Base-by-base conservation (phyloP, 2,113 vertebrate genomes). In the Scalopus aquaticus region DNA sequence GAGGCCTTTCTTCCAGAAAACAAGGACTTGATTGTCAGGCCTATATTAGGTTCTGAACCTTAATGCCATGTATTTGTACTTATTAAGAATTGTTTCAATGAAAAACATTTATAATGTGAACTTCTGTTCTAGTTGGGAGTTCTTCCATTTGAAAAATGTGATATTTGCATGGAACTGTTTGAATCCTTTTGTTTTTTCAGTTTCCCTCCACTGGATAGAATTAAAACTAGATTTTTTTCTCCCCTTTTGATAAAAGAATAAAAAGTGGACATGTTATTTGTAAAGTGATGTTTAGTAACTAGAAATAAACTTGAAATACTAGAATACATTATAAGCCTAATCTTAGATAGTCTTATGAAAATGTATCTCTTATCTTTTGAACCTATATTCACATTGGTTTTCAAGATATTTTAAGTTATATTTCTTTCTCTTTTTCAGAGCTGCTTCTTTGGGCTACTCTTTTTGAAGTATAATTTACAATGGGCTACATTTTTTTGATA, bases 381-480 rank as follows among this genome's bases (percentile, higher is more conserved):
- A 96, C 58, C 65, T 96, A 37, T 86, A 84, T 96, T 94, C 87
- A 91, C 80, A 74, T 93, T 91, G 70, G 32, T 93, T 95, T 94
- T 91, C 93, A 90, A 79, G 96, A 95, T 97, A 94, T 92, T 76
- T 97, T 98, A 98, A 98, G 92, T 98, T 98, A 95, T 93, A 97
- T 98, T 97, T 97, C 92, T 90, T 95, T 90, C 95, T 82, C n/a
- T 81, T 95, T n/a, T 78, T 96, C 95, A 97, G 96, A 96, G 97
- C 79, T 67, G 97, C 93, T 97, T 95, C 67, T 76, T 90, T 91
- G 86, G 96, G 88, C 90, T 96, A 83, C 51, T 78, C 90, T 86
- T 92, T 85, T 94, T 88, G 72, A 84, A 81, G n/a, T 84, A 19
- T 94, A 78, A 79, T 94, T 97, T 76, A 87, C 93, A 95, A 94